These are phyloP conservation scores for Garrulus glandarius DNA, from an alignment of 2,797 vertebrate species.

Conservation along the genomic window DNA sequence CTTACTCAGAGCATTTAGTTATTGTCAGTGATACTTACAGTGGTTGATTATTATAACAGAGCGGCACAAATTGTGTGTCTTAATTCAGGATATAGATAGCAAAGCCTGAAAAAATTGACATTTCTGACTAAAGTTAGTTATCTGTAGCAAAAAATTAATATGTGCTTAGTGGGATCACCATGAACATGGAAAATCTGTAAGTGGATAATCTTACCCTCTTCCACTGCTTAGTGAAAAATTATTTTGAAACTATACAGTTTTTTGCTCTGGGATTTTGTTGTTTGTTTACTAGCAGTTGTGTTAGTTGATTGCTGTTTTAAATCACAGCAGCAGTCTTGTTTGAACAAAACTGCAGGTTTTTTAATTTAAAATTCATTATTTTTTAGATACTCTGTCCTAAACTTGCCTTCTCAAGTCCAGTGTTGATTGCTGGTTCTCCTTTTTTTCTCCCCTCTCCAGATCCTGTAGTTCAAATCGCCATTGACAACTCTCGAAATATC, in stretches of 20 bases:
- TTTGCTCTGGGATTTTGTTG: not conserved
- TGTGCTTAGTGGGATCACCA: not conserved
- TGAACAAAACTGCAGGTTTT: not conserved
- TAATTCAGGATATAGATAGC: not conserved
- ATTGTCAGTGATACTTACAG: not conserved
- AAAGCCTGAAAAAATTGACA: not conserved
- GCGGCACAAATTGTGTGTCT: not conserved
- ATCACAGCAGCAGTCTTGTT: not conserved
- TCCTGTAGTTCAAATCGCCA: slow-evolving; percentile 92
- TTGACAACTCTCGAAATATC: slow-evolving; percentile 92
- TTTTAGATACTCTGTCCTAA: not conserved
- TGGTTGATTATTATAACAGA: not conserved
- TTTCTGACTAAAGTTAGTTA: not conserved
- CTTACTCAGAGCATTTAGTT: not conserved
- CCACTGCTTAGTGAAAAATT: not conserved
- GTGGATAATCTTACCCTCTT: not conserved
- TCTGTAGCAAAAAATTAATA: not conserved
- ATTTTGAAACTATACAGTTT: not conserved
- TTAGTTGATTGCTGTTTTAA: not conserved
- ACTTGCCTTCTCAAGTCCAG: not conserved
- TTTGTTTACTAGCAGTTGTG: not conserved
- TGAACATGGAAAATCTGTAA: not conserved
- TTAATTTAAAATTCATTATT: not conserved
- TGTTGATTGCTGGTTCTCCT: not conserved
- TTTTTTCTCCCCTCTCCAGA: slow-evolving; percentile 67